Evolutionary conservation across 2,797 vertebrate species (phyloP).

Genomic region (Girardinus metallicus): DNA sequence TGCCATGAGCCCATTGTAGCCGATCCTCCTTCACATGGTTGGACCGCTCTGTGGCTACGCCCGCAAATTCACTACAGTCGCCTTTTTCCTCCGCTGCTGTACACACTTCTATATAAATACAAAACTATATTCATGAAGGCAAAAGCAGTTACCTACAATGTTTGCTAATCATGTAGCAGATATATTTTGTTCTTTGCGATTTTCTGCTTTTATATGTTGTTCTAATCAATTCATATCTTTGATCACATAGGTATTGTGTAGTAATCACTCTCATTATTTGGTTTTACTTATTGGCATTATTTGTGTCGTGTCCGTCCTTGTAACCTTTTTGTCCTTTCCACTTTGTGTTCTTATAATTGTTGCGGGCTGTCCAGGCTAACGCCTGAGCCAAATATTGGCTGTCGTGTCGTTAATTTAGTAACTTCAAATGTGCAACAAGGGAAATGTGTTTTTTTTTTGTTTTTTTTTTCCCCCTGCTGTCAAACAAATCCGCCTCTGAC

Average conservation of each 20-base stretch:
- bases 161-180: not conserved
- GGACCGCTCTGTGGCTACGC: too few species aligned
- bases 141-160: not conserved
- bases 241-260: not conserved
- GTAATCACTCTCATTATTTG: not conserved
- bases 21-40: not conserved
- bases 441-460: not conserved
- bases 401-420: not conserved
- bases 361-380: not conserved
- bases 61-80: too few species aligned
- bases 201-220: not conserved
- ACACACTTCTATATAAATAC: not conserved
- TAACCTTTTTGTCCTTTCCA: not conserved
- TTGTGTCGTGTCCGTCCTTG: not conserved
- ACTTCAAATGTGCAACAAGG: not conserved
- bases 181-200: not conserved
- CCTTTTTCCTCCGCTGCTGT: too few species aligned
- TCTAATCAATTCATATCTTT: not conserved
- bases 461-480: not conserved
- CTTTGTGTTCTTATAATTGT: not conserved
- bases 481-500: not conserved
- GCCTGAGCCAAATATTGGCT: not conserved
- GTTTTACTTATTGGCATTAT: not conserved
- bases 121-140: not conserved
- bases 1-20: not conserved